phyloP scores from a whole-genome alignment of 2,797 vertebrate species.

The Hafferia zeledoni region DNA sequence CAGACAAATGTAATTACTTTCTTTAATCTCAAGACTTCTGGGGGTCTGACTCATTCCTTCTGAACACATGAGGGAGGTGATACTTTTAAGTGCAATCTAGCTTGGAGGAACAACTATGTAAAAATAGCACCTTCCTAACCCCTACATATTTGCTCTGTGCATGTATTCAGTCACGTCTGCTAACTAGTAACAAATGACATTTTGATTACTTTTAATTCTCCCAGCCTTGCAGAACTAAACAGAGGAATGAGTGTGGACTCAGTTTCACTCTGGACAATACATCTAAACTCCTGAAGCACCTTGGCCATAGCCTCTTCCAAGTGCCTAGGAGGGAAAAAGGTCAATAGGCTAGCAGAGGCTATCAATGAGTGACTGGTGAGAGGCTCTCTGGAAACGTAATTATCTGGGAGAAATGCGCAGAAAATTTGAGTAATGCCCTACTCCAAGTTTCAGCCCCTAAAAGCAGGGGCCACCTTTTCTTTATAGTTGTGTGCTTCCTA shows the following conservation, averaged over 20 bases:
- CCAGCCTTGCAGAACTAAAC: neutral
- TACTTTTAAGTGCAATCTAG: conserved; percentile 16
- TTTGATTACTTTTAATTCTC: neutral
- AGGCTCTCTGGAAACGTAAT: neutral
- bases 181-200: conserved; percentile 2
- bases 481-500: neutral
- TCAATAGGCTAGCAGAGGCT: neutral
- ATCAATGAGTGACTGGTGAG: neutral
- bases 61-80: conserved; percentile 7
- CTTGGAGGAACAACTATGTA: conserved; percentile 9
- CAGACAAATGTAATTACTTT: conserved; percentile 37
- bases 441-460: neutral
- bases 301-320: neutral
- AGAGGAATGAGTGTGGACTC: neutral
- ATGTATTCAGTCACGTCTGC: neutral
- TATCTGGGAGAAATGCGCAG: neutral
- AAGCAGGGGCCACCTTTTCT: neutral
- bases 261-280: neutral
- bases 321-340: neutral
- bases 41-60: neutral
- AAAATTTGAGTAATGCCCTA: neutral
- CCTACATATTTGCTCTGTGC: neutral
- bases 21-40: conserved; percentile 27
- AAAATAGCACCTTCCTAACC: conserved; percentile 45
- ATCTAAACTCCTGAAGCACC: neutral